phyloP scores from a whole-genome alignment of 1,140 invertebrate species.

The Dendroctonus valens region DNA sequence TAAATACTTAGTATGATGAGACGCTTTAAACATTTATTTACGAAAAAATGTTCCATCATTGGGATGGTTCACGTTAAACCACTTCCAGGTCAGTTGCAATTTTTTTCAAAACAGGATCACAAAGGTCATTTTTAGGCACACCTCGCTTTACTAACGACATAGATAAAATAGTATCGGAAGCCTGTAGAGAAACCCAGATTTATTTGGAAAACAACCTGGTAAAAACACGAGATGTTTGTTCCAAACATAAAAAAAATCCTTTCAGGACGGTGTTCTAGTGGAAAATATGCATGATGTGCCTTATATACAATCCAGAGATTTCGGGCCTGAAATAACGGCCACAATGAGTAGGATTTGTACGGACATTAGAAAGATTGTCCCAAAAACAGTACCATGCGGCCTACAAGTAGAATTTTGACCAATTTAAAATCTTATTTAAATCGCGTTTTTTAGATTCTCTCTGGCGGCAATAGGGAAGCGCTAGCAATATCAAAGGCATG shows the following conservation, averaged over 20 bases:
- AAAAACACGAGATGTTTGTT: conserved; percentile 39
- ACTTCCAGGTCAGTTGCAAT: conserved; percentile 61
- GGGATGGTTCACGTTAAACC: conserved; percentile 75
- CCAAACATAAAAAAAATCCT: conserved; percentile 20
- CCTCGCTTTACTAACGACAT: conserved; percentile 54
- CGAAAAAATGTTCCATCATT: conserved; percentile 57
- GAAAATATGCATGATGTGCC: conserved; percentile 90
- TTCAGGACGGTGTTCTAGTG: conserved; percentile 72
- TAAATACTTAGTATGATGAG: no score
- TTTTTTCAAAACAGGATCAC: neutral
- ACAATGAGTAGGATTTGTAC: conserved; percentile 65
- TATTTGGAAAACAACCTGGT: conserved; percentile 61
- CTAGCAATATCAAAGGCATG: conserved; percentile 73
- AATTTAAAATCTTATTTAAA: neutral
- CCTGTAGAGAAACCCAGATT: conserved; percentile 59
- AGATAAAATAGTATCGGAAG: conserved; percentile 56
- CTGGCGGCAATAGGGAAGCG: conserved; percentile 74
- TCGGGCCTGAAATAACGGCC: conserved; percentile 69
- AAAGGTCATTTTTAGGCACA: conserved; percentile 53
- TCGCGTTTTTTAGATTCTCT: conserved; percentile 60
- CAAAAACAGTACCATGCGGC: conserved; percentile 57
- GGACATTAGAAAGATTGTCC: conserved; percentile 56
- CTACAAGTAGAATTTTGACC: conserved; percentile 55
- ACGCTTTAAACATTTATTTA: conserved; percentile 34
- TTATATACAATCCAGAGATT: conserved; percentile 60